Percentiles rank a stretch among this genome's conserved stretches.
phyloP scores from a whole-genome alignment of 1,140 invertebrate genomes.

The Paramacrobiotus metropolitanus region DNA sequence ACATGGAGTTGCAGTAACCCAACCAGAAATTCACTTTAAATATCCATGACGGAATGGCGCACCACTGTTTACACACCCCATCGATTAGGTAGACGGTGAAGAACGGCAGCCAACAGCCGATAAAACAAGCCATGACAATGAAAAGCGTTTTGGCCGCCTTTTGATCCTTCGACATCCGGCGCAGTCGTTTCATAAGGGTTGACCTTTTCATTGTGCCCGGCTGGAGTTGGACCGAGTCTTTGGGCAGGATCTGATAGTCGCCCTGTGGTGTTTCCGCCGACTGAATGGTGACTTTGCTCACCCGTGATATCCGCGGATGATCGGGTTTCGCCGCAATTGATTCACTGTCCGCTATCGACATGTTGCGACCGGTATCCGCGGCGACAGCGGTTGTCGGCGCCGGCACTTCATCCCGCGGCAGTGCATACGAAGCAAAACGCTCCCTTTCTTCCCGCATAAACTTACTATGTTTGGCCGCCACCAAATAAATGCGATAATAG shows the following conservation, averaged over 20 bases:
- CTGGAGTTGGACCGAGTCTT: not conserved
- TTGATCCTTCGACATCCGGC: conserved; percentile 28
- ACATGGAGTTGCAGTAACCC: conserved; percentile 82
- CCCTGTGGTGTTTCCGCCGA: not conserved
- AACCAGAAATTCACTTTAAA: conserved; percentile 88
- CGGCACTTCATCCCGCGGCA: not conserved
- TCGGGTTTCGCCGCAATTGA: not conserved
- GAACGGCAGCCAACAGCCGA: conserved; percentile 83
- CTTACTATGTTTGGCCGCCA: conserved; percentile 32
- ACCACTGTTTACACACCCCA: conserved; percentile 55
- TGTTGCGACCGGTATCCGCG: not conserved
- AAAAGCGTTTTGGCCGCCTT: conserved; percentile 72
- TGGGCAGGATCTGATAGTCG: not conserved
- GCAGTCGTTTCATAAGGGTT: not conserved
- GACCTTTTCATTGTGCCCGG: not conserved
- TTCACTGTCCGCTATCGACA: not conserved
- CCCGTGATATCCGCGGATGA: too few species aligned
- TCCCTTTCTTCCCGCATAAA: conserved; percentile 16
- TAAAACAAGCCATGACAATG: conserved; percentile 88
- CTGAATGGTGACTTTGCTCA: not conserved
- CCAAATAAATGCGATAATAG: conserved; percentile 42
- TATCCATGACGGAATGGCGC: conserved; percentile 63
- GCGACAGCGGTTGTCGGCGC: not conserved
- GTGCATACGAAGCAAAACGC: not conserved
- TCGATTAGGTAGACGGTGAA: conserved; percentile 78